These are phyloP conservation scores for Byasa hedistus DNA, from an alignment of 2,888 invertebrate species.

Conservation along the genomic window DNA sequence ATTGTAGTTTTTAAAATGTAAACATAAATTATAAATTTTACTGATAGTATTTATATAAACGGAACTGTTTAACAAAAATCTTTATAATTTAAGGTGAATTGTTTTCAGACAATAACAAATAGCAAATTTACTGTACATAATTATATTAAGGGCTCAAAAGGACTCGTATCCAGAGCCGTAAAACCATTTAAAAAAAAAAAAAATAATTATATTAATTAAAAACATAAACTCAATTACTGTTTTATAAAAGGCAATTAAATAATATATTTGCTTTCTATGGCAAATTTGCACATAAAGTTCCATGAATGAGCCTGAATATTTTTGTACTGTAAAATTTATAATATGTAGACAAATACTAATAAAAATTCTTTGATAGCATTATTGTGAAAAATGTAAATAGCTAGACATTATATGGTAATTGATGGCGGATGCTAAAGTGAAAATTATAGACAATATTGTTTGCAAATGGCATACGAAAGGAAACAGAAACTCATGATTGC, in stretches of 20 bases:
- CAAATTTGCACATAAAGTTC: background rate
- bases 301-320: background rate
- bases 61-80: no score
- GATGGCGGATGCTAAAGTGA: constrained; percentile 7
- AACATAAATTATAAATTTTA: no score
- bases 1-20: background rate
- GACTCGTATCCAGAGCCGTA: no score
- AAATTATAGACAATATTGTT: constrained; percentile 24
- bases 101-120: no score
- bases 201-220: no score
- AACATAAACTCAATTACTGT: no score
- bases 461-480: constrained; percentile 25
- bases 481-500: constrained; percentile 19
- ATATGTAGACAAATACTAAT: background rate
- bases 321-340: background rate
- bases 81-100: no score
- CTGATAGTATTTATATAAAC: no score
- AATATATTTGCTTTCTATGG: background rate
- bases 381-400: constrained; percentile 2
- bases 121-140: no score
- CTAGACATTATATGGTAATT: constrained; percentile 17
- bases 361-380: background rate
- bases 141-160: no score
- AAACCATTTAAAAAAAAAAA: no score
- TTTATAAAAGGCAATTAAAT: no score